Conservation (phyloP, 2,113 vertebrate species). For the Cebus imitator region DNA sequence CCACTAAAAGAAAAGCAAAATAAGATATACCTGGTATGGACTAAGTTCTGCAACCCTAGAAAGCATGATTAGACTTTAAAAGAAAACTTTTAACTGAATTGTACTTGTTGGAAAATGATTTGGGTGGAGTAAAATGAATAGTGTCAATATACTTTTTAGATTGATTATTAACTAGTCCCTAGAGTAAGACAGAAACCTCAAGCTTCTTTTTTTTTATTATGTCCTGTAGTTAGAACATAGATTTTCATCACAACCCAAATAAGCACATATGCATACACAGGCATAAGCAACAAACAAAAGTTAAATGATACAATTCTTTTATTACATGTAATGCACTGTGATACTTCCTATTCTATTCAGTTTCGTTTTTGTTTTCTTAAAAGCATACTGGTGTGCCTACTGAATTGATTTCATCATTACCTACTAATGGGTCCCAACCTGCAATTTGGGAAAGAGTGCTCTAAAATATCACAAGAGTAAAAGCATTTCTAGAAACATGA, state of each 20-base stretch:
- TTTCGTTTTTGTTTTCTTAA: not conserved
- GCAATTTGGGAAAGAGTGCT: not conserved
- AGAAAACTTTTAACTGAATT: not conserved
- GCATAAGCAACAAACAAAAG: not conserved
- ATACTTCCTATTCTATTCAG: not conserved
- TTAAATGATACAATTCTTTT: not conserved
- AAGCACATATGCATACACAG: not conserved
- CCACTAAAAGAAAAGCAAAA: slow-evolving; percentile 25
- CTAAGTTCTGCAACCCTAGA: slow-evolving; percentile 23
- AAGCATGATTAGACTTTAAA: not conserved
- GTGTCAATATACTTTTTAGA: not conserved
- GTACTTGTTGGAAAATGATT: slow-evolving; percentile 15
- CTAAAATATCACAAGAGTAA: not conserved
- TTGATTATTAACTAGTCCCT: not conserved
- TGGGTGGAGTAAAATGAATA: not conserved
- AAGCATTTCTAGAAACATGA: slow-evolving; percentile 46
- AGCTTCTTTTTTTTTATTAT: not conserved
- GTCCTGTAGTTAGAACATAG: not conserved
- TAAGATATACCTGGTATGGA: not conserved
- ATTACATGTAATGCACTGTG: not conserved
- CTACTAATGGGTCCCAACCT: not conserved
- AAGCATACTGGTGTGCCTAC: not conserved
- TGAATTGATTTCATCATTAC: not conserved
- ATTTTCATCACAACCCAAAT: slow-evolving; percentile 2
- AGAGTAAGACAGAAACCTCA: not conserved